A percentile compares a stretch with the other conserved stretches of the same genome.
phyloP scores from a whole-genome alignment of 2,888 invertebrate species.

The Merodon equestris region DNA sequence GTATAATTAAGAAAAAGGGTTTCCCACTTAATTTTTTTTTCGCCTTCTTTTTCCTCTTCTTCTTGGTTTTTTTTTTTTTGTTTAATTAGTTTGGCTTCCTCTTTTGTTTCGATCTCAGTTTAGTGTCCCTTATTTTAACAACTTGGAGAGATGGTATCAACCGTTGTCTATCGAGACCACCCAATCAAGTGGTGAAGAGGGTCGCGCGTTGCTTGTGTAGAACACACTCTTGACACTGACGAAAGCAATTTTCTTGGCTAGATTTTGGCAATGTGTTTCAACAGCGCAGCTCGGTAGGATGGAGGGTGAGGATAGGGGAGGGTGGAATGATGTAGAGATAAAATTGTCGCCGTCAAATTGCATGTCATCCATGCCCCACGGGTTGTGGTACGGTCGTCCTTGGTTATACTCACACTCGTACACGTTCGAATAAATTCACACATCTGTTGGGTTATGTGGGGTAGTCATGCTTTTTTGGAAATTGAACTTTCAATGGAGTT shows the following conservation, averaged over 20 bases:
- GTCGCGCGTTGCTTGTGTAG: too few species aligned
- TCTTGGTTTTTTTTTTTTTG: slow-evolving; percentile 11
- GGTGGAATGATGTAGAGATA: slow-evolving; percentile 43
- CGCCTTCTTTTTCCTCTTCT: slow-evolving; percentile 24
- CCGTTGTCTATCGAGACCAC: slow-evolving; percentile 8
- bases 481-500: slow-evolving; percentile 45
- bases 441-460: slow-evolving; percentile 2
- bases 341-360: slow-evolving; percentile 64
- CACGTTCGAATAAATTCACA: slow-evolving; percentile 1
- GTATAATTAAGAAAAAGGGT: slow-evolving; percentile 66
- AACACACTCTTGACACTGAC: slow-evolving; percentile 61
- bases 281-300: not conserved
- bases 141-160: slow-evolving; percentile 51
- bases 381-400: slow-evolving; percentile 40
- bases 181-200: too few species aligned
- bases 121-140: slow-evolving; percentile 36
- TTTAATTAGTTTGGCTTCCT: not conserved
- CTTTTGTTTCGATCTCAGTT: too few species aligned
- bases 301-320: slow-evolving; percentile 10
- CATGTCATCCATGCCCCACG: slow-evolving; percentile 55
- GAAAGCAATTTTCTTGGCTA: slow-evolving; percentile 62
- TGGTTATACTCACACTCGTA: not conserved
- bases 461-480: slow-evolving; percentile 7
- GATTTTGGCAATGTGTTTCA: slow-evolving; percentile 25
- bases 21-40: slow-evolving; percentile 65